Evolutionary conservation across 2,113 vertebrate genomes (phyloP).

Genomic region (Atractosteus spatula): DNA sequence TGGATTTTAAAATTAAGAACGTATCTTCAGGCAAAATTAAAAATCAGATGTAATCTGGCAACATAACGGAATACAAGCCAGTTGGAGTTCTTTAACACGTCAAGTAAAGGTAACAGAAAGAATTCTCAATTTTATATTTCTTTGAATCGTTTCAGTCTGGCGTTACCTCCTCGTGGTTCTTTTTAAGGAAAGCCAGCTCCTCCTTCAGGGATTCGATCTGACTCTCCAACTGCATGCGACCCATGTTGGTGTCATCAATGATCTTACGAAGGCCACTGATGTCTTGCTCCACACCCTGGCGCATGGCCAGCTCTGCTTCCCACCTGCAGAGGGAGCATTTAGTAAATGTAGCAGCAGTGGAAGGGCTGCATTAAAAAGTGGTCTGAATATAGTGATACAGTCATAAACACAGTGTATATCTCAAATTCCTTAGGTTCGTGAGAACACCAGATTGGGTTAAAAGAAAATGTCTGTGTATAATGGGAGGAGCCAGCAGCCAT

Average conservation of each 20-base stretch:
- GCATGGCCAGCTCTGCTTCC: conserved; percentile 45
- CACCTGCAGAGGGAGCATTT: conserved; percentile 38
- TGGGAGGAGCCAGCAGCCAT: background rate
- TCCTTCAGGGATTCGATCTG: conserved; percentile 55
- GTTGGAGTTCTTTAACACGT: too few relatives aligned
- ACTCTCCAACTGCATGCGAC: conserved; percentile 45
- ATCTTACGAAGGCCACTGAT: conserved; percentile 54
- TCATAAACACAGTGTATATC: too few relatives aligned
- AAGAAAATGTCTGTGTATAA: background rate
- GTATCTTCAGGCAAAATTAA: too few relatives aligned
- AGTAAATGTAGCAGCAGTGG: background rate
- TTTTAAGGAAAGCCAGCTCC: conserved; percentile 53
- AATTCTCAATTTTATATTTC: too few relatives aligned
- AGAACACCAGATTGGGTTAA: background rate
- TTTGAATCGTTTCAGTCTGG: too few relatives aligned
- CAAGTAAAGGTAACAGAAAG: too few relatives aligned
- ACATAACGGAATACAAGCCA: too few relatives aligned
- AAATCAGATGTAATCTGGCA: too few relatives aligned
- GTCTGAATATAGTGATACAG: background rate
- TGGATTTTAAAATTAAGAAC: too few relatives aligned
- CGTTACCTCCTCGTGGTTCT: conserved; percentile 60
- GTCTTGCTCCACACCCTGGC: conserved; percentile 59
- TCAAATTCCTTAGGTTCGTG: too few relatives aligned
- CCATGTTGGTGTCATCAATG: conserved; percentile 51
- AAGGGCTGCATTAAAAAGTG: background rate